Percentiles rank a stretch among this genome's conserved stretches.
Conservation (phyloP, 2,797 vertebrate species). For the Poecilia wingei region DNA sequence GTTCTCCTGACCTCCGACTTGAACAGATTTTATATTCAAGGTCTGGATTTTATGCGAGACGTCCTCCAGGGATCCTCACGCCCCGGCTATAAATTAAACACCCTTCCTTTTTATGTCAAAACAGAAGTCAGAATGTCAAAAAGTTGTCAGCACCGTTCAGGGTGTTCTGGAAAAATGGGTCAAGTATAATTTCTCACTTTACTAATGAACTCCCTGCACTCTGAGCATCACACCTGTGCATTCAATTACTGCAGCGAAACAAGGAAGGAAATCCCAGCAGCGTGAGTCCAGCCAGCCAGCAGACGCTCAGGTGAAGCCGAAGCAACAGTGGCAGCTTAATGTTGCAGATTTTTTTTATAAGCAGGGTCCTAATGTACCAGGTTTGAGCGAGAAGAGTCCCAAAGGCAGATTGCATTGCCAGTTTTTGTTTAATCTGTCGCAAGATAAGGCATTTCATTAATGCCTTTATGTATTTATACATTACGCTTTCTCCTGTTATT, state of each 20-base stretch:
- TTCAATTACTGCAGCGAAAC: conserved; percentile 69
- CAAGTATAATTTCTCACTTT: conserved; percentile 63
- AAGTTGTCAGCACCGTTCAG: conserved; percentile 3
- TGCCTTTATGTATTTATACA: conserved; percentile 43
- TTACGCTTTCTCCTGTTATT: conserved; percentile 16
- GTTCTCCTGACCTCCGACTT: conserved; percentile 10
- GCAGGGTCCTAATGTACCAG: conserved; percentile 15
- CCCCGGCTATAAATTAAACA: conserved; percentile 51
- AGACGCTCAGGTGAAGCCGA: conserved; percentile 47
- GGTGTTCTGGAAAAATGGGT: conserved; percentile 65
- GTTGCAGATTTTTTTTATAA: conserved; percentile 17
- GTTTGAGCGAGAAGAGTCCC: conserved; percentile 20
- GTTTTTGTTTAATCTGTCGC: conserved; percentile 29
- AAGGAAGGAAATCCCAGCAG: conserved; percentile 57
- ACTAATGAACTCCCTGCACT: conserved; percentile 74
- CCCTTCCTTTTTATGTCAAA: conserved; percentile 52
- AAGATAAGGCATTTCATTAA: conserved; percentile 43
- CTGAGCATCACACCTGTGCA: conserved; percentile 60
- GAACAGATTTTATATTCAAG: conserved; percentile 16
- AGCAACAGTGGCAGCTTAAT: conserved; percentile 5
- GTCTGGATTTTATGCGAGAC: conserved; percentile 25
- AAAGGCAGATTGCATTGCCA: conserved; percentile 21
- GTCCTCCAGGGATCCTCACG: conserved; percentile 37
- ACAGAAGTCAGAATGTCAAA: conserved; percentile 32
- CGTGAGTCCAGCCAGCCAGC: conserved; percentile 17